Base-by-base conservation (phyloP, 2,888 invertebrate species). In the Diplazon laetatorius region DNA sequence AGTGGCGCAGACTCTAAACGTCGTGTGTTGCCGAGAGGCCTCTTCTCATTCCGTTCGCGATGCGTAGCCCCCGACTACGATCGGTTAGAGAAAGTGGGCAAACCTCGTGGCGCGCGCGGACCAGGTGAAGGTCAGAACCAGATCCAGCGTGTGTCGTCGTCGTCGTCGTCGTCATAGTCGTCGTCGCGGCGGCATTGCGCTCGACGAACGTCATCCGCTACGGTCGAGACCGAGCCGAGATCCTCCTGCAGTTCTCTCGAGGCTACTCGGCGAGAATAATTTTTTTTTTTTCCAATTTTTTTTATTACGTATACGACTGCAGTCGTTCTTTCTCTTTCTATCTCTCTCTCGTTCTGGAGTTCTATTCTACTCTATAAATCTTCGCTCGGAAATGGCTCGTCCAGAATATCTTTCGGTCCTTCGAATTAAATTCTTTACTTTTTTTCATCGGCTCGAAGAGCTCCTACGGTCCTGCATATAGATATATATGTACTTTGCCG, bases 61-160 rank as follows among this genome's bases (percentile, higher is more conserved):
- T 65, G 62, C 60, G 76, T 69, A n/a, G n/a, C n/a, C n/a, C 76
- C 68, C 68, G 73, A 66, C 44, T n/a, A 76, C 37, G 69, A 25
- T 69, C 73, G 66, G 70, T 77, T 55, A 78, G 85, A 83, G 85
- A 85, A 85, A 85, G 85, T 85, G 81, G 81, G 79, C 80, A 77
- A 73, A 75, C 80, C 82, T 80, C 80, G 78, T 80, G 83, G 71
- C 66, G 66, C 52, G 37, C 37, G 37, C 42, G 71, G 82, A 80
- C 81, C 82, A 77, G 80, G 78, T 80, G 83, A 85, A 85, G 85
- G 85, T 83, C 75, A 75, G 63, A 71, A 65, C n/a, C 50, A n/a
- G 78, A 76, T 80, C 79, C 81, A 73, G 79, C 80, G 81, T 81
- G n/a, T n/a, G n/a, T n/a, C n/a, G n/a, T n/a, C n/a, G n/a, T n/a